These are phyloP conservation scores for Epistrophe eligans DNA, from an alignment of 2,888 invertebrate genomes.

Conservation along the genomic window DNA sequence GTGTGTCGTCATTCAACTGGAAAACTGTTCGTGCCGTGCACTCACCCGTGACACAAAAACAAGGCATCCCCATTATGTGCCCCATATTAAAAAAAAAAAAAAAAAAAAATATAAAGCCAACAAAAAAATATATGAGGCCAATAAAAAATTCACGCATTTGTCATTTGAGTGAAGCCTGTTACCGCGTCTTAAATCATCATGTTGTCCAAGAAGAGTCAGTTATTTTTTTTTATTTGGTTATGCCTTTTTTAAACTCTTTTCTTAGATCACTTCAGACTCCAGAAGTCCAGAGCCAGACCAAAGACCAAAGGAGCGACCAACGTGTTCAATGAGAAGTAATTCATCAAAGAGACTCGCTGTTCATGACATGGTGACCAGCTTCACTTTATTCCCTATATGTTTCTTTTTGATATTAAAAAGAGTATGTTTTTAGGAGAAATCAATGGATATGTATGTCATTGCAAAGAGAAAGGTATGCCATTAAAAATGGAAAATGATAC, in stretches of 20 bases:
- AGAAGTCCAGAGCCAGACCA: neutral
- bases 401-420: too few species aligned
- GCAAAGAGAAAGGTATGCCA: too few species aligned
- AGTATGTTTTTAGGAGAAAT: too few species aligned
- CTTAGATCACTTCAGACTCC: constrained; percentile 33
- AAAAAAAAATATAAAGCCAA: neutral
- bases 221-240: neutral
- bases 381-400: too few species aligned
- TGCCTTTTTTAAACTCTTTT: constrained; percentile 42
- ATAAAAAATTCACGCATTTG: constrained; percentile 61
- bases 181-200: constrained; percentile 73
- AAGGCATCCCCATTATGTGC: constrained; percentile 62
- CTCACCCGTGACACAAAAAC: constrained; percentile 71
- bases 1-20: constrained; percentile 71
- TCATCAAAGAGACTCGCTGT: constrained; percentile 74
- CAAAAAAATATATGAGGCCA: constrained; percentile 14
- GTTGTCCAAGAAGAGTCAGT: constrained; percentile 57
- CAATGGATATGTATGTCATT: too few species aligned
- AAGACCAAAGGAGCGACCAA: constrained; percentile 16
- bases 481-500: too few species aligned
- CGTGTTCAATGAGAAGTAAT: constrained; percentile 74
- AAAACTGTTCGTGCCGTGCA: constrained; percentile 64
- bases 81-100: constrained; percentile 24
- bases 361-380: neutral
- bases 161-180: constrained; percentile 70